Base-by-base conservation (phyloP, 1,140 invertebrate genomes). In the Drosophila yakuba region DNA sequence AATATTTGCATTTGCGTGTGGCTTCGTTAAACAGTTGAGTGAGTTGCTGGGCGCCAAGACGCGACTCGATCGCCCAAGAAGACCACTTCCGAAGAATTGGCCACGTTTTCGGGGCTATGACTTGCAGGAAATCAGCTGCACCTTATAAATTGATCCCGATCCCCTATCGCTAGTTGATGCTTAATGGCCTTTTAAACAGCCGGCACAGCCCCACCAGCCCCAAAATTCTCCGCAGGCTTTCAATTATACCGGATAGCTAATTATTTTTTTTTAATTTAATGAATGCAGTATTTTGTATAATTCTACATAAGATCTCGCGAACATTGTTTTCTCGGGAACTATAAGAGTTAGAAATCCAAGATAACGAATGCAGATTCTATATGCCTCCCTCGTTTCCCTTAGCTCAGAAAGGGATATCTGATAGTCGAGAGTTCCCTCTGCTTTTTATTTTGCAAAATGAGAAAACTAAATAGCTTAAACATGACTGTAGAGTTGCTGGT, bases 1-100 rank as follows among this genome's bases (percentile, higher is more conserved):
- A 88, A 86, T 86, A 86, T 86, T 86, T 86, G 83, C 83, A 86
- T 88, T 86, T 86, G 83, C 83, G 84, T 86, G 83, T 86, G 83
- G 83, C 83, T 86, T 79, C 83, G 83, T 78, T 86, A 88, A 86
- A 86, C 83, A 86, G 83, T 86, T 89, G 83, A 86, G 79, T 89
- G 83, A 86, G 75, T 62, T 62, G 83, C 63, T 78, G 81, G 81
- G 81, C 81, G 81, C 81, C 82, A 80, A 74, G 48, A 62, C 32
- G 61, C 51, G 55, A 76, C 55, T 75, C 43, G 61, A 66, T 50
- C 63, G 52, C 10, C 28, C 25, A 48, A 52, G 58, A 61, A 62
- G 54, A 45, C 45, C 36, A 15, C 23, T 10, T 5, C 48, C 32
- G 48, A 25, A 52, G 48, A 38, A 52, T 43, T 50, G 67, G 66